Evolutionary conservation across 2,113 vertebrate genomes (phyloP).

Genomic region (Chroicocephalus ridibundus): DNA sequence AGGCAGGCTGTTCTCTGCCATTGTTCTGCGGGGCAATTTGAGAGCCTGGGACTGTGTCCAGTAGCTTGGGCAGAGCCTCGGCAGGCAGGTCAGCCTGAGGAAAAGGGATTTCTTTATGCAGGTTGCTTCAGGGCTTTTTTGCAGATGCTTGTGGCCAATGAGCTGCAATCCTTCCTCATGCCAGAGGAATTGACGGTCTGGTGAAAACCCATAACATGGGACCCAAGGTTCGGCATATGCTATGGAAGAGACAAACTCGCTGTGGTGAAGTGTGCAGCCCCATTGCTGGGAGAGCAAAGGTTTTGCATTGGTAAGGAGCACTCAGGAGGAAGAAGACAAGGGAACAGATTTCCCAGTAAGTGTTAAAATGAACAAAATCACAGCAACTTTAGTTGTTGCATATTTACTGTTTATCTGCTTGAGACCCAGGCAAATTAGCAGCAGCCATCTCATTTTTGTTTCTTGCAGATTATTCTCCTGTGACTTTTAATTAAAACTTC

Average conservation of each 20-base stretch:
- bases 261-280: background rate
- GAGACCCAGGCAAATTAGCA: conserved; percentile 22
- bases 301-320: background rate
- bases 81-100: background rate
- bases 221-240: background rate
- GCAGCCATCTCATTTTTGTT: conserved; percentile 29
- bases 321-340: background rate
- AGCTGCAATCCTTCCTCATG: background rate
- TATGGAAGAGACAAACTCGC: background rate
- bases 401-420: conserved; percentile 32
- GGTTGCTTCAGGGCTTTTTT: background rate
- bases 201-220: fast-evolving
- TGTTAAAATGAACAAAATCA: background rate
- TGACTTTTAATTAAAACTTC: conserved; percentile 62
- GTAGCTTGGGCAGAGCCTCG: background rate
- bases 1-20: background rate
- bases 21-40: fast-evolving
- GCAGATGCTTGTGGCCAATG: fast-evolving
- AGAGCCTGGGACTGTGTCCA: background rate
- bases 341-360: background rate
- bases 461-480: conserved; percentile 36
- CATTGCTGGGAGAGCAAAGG: fast-evolving
- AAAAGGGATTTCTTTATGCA: background rate
- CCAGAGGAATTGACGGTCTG: background rate
- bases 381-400: background rate